phyloP scores from a whole-genome alignment of 2,888 invertebrate species.

The Bursaphelenchus okinawaensis region DNA sequence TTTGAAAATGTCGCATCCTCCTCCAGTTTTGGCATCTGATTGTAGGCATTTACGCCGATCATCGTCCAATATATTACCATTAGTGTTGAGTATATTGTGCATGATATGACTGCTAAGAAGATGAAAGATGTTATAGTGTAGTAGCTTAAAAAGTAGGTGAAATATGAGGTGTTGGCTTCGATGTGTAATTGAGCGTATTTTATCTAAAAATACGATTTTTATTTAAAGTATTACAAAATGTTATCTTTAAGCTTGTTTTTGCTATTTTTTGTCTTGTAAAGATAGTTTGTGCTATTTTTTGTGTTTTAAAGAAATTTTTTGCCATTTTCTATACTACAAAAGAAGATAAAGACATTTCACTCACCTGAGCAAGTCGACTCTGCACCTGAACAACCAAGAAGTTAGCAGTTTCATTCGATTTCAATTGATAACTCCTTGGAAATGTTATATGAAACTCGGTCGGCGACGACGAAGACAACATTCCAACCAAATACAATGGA shows the following conservation, averaged over 20 bases:
- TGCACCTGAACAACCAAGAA: conserved; percentile 43
- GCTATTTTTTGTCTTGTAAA: too few relatives aligned
- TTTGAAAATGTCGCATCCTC: not conserved
- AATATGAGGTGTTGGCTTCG: conserved; percentile 42
- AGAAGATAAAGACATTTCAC: too few relatives aligned
- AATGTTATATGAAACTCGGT: conserved; percentile 19
- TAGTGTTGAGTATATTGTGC: conserved; percentile 14
- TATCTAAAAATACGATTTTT: conserved; percentile 19
- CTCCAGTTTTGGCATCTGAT: not conserved
- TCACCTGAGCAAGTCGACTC: conserved; percentile 48
- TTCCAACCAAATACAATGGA: conserved; percentile 47
- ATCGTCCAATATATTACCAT: conserved; percentile 21
- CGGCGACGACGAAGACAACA: conserved; percentile 29
- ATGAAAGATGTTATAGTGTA: conserved; percentile 39
- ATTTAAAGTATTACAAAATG: too few relatives aligned
- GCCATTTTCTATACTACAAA: conserved; percentile 1
- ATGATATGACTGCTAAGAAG: conserved; percentile 23
- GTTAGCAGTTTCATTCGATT: conserved; percentile 18
- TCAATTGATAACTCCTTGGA: conserved; percentile 30
- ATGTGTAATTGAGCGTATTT: conserved; percentile 16
- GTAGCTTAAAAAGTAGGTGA: conserved; percentile 40
- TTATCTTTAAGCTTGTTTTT: too few relatives aligned
- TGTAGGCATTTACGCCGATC: conserved; percentile 7
- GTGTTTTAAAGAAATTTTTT: not conserved
- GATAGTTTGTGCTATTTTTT: not conserved